phyloP scores from a whole-genome alignment of 1,140 invertebrate species.

The Leptoteleia sp. region DNA sequence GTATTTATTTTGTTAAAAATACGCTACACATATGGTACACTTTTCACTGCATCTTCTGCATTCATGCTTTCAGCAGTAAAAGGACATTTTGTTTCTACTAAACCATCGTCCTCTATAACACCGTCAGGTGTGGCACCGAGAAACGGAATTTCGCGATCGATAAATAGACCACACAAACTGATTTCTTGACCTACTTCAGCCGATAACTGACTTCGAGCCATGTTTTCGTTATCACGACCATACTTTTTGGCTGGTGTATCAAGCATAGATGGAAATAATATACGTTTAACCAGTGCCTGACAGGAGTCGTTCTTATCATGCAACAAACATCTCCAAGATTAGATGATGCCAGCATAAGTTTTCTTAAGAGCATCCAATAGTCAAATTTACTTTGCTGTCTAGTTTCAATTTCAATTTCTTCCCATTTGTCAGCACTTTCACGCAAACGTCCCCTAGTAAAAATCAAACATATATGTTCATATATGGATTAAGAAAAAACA shows the following conservation, averaged over 20 bases:
- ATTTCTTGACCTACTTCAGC: background rate
- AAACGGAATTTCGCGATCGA: slow-evolving; percentile 68
- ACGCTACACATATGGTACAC: background rate
- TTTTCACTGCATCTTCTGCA: slow-evolving; percentile 21
- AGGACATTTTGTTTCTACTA: slow-evolving; percentile 75
- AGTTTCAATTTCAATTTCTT: no score
- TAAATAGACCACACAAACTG: slow-evolving; percentile 74
- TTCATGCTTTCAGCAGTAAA: slow-evolving; percentile 23
- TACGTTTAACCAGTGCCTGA: no score
- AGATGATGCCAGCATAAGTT: no score
- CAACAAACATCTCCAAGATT: no score
- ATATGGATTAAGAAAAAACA: no score
- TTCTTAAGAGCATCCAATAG: no score
- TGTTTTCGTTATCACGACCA: slow-evolving; percentile 69
- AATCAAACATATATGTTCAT: no score
- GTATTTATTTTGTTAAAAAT: slow-evolving; percentile 35
- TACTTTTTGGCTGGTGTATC: slow-evolving; percentile 18
- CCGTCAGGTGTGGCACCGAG: slow-evolving; percentile 61
- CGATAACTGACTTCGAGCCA: slow-evolving; percentile 64
- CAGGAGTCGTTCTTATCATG: no score
- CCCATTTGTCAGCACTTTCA: no score
- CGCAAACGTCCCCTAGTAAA: no score
- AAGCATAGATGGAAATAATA: no score
- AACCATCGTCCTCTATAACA: slow-evolving; percentile 68
- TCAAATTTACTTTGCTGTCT: no score